A percentile compares a stretch with the other conserved stretches of the same genome.
phyloP scores from a whole-genome alignment of 1,140 invertebrate species.

The Solenopsis invicta region DNA sequence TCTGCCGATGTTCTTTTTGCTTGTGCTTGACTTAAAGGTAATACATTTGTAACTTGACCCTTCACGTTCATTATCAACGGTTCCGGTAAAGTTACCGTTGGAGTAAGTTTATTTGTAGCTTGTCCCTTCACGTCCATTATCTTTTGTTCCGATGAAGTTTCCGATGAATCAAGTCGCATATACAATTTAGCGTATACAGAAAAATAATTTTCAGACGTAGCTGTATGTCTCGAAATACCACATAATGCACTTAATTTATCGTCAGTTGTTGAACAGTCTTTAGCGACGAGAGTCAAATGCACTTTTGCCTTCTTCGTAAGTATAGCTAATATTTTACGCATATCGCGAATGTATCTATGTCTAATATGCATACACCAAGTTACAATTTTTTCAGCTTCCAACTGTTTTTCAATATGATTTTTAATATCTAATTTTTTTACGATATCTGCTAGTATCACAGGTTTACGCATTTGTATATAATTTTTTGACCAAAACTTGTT shows the following conservation, averaged over 20 bases:
- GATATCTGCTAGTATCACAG: not conserved
- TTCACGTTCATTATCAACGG: not conserved
- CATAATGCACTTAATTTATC: slow-evolving; percentile 7
- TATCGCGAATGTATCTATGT: not conserved
- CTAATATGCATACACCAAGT: not conserved
- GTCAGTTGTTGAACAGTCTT: not conserved
- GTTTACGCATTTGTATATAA: not conserved
- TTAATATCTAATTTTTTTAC: not conserved
- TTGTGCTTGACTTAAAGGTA: not conserved
- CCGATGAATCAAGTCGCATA: no score
- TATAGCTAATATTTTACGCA: not conserved
- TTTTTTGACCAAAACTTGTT: not conserved
- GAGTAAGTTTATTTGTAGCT: no score
- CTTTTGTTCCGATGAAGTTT: no score
- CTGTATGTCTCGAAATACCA: slow-evolving; percentile 1
- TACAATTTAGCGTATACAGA: no score
- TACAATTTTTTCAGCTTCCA: slow-evolving; percentile 16
- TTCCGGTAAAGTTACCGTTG: not conserved
- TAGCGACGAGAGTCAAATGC: not conserved
- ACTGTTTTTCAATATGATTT: not conserved
- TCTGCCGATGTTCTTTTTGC: no score
- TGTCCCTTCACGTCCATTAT: no score
- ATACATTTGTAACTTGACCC: not conserved
- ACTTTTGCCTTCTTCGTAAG: slow-evolving; percentile 7
- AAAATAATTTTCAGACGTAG: no score